Base-by-base conservation (phyloP, 2,797 vertebrate species). In the Oryzias sinensis region DNA sequence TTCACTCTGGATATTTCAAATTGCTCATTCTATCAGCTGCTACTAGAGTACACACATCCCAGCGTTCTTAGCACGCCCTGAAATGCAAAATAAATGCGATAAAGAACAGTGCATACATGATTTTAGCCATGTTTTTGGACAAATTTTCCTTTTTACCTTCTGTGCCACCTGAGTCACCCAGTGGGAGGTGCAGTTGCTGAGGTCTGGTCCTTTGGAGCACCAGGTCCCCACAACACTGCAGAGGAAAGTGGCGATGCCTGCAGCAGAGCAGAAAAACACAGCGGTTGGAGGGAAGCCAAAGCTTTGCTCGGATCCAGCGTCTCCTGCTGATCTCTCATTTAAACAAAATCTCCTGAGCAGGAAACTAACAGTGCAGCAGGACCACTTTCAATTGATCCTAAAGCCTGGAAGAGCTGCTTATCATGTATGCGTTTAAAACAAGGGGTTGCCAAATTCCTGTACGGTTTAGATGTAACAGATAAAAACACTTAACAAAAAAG, bases 121-220 rank as follows among this genome's bases (percentile, higher is more conserved):
- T 73, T 58, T 54, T 55, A 27, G 53, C 56, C 57, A 17, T 13
- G 27, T 65, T 60, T 48, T 17, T 55, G 43, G 55, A 57, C 59
- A 70, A 51, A 43, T 66, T 71, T 51, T 68, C 48, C 71, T 87
- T 90, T 86, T 90, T 60, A 98, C 97, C 96, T 98, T 98, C 89
- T 97, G 96, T 74, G 96, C 95, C 90, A 98, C 93, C 87, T 98
- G 96, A 85, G 95, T 95, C 79, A 98, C 97, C 96, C 96, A 98
- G 88, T 98, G 96, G 76, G 96, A 97, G 57, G 97, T 98, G 81
- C 96, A 98, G 92, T 98, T 98, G 91, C 96, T 98, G 80, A 98
- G 95, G 91, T 98, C 96, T 0, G 97, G 97, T 27, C 96, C 97
- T 80, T 92, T 95, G 68, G 93, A 89, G 89, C 93, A 95, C 97